A percentile compares a stretch with the other conserved stretches of the same genome.
These are phyloP conservation scores for Craniophora ligustri DNA, from an alignment of 2,888 invertebrate species.

Conservation along the genomic window DNA sequence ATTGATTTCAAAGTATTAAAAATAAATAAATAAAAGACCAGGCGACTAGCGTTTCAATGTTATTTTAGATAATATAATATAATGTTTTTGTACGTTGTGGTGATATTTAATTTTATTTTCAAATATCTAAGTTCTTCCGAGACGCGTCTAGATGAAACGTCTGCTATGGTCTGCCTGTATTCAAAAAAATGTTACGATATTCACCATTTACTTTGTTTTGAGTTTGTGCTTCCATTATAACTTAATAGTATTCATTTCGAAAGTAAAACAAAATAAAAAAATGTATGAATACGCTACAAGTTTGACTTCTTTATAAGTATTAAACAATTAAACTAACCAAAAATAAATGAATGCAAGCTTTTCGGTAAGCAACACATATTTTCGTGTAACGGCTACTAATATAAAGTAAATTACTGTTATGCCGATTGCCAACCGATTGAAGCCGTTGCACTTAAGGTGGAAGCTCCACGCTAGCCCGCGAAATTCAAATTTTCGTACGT, in stretches of 20 bases:
- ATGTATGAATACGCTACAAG: not conserved
- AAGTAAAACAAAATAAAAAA: slow-evolving; percentile 8
- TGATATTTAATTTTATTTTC: slow-evolving; percentile 48
- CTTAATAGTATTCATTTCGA: slow-evolving; percentile 17
- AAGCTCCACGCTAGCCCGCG: too few species aligned
- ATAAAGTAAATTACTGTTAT: not conserved
- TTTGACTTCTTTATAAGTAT: not conserved
- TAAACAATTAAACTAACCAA: slow-evolving; percentile 20
- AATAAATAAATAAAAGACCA: slow-evolving; percentile 44
- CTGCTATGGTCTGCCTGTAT: slow-evolving; percentile 21
- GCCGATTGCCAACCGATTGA: not conserved
- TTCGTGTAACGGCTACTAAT: slow-evolving; percentile 25
- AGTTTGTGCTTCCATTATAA: slow-evolving; percentile 39
- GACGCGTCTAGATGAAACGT: slow-evolving; percentile 25
- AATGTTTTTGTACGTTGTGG: slow-evolving; percentile 44
- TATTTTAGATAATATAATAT: slow-evolving; percentile 50
- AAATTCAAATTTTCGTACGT: too few species aligned
- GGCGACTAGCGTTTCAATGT: slow-evolving; percentile 41
- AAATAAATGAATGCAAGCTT: slow-evolving; percentile 33
- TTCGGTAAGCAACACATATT: slow-evolving; percentile 37
- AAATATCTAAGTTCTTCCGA: slow-evolving; percentile 38
- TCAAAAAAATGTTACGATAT: slow-evolving; percentile 19
- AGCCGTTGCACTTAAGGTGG: slow-evolving; percentile 35
- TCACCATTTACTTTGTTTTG: slow-evolving; percentile 27
- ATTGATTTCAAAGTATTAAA: slow-evolving; percentile 44